phyloP scores from a whole-genome alignment of 1,140 invertebrate genomes.

The Megalonaias nervosa region DNA sequence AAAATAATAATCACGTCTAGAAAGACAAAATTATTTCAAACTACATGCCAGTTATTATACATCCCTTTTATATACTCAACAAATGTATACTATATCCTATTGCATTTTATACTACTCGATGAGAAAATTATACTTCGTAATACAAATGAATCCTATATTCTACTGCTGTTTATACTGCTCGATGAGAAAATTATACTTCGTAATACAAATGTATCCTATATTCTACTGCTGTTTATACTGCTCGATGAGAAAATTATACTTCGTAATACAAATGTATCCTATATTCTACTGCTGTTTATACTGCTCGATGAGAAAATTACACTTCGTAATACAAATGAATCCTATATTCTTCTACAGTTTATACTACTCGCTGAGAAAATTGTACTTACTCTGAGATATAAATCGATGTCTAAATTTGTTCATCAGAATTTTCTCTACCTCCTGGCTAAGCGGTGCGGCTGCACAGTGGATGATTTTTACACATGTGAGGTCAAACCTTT shows the following conservation, averaged over 20 bases:
- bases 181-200: slow-evolving; percentile 8
- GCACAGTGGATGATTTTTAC: slow-evolving; percentile 16
- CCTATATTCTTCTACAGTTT: background rate
- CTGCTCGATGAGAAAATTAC: background rate
- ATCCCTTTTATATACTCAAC: no score
- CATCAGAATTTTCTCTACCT: slow-evolving; percentile 16
- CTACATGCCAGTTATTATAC: no score
- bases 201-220: slow-evolving; percentile 1
- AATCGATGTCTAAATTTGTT: slow-evolving; percentile 18
- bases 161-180: background rate
- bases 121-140: slow-evolving; percentile 6
- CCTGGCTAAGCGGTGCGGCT: slow-evolving; percentile 24
- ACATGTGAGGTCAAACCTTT: slow-evolving; percentile 21
- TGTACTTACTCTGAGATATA: slow-evolving; percentile 24
- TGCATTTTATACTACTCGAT: background rate
- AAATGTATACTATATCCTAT: background rate
- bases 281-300: background rate
- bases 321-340: background rate
- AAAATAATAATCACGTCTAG: no score
- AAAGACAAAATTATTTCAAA: no score
- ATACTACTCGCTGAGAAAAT: background rate
- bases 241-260: background rate
- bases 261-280: slow-evolving; percentile 10
- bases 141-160: slow-evolving; percentile 1
- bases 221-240: background rate